phyloP scores from a whole-genome alignment of 2,113 vertebrate species.

The Macaca nemestrina region DNA sequence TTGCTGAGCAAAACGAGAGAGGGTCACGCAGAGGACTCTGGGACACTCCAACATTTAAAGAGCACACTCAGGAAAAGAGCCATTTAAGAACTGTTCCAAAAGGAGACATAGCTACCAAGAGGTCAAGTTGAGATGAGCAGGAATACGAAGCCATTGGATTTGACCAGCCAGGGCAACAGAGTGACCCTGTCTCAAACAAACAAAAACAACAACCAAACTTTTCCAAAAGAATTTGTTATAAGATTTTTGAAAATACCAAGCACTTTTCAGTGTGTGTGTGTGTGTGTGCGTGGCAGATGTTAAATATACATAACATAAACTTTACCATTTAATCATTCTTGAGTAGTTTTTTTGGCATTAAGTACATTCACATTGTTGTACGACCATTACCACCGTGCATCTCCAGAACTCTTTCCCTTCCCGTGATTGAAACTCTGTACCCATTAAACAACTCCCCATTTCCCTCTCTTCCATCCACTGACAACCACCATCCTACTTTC shows the following conservation, averaged over 20 bases:
- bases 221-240: background rate
- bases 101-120: background rate
- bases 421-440: no score
- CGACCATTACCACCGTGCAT: background rate
- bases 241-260: background rate
- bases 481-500: background rate
- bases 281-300: background rate
- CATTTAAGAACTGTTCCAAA: background rate
- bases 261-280: background rate
- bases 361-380: background rate
- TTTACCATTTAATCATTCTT: background rate
- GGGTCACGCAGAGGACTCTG: background rate
- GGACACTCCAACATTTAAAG: background rate
- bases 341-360: background rate
- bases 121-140: background rate
- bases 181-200: background rate
- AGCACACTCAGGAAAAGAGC: background rate
- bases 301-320: background rate
- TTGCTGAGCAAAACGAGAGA: background rate
- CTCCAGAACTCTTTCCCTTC: background rate
- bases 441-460: background rate
- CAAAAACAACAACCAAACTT: background rate
- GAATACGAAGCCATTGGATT: background rate
- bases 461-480: accelerated
- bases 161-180: background rate